These are phyloP conservation scores for Cotesia vestalis DNA, from an alignment of 1,140 invertebrate species.

Conservation along the genomic window DNA sequence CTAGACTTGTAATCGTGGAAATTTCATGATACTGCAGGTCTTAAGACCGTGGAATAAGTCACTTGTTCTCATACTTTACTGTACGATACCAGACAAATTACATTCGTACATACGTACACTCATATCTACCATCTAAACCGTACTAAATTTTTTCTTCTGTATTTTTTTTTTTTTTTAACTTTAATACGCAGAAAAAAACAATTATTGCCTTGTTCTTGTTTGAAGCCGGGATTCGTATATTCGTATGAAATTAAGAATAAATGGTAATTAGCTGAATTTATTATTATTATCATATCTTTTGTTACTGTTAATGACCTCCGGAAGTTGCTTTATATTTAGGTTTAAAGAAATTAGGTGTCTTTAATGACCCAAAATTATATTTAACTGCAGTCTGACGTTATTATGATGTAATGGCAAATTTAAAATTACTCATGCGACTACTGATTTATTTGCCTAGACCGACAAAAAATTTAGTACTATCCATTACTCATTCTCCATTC, in stretches of 20 bases:
- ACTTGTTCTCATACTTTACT: background rate
- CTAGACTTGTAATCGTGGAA: slow-evolving; percentile 35
- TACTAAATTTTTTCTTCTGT: background rate
- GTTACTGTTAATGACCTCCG: slow-evolving; percentile 10
- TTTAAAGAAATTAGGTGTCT: slow-evolving; percentile 6
- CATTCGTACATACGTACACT: background rate
- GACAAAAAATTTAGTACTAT: too few species aligned
- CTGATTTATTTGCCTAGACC: too few species aligned
- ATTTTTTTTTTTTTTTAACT: background rate
- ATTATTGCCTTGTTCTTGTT: too few species aligned
- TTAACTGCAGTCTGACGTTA: background rate
- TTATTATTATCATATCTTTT: background rate
- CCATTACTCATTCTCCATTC: too few species aligned
- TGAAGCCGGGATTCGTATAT: background rate
- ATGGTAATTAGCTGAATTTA: background rate
- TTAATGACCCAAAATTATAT: slow-evolving; percentile 12
- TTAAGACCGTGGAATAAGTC: slow-evolving; percentile 11
- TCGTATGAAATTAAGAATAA: background rate
- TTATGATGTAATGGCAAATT: too few species aligned
- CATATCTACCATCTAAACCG: background rate
- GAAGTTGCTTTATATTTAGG: background rate
- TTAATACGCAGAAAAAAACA: too few species aligned
- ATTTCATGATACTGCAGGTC: slow-evolving; percentile 17
- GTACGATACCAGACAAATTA: background rate
- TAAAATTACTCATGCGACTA: too few species aligned